These are phyloP conservation scores for Myripristis jacobus DNA, from an alignment of 2,797 vertebrate genomes.

Conservation along the genomic window DNA sequence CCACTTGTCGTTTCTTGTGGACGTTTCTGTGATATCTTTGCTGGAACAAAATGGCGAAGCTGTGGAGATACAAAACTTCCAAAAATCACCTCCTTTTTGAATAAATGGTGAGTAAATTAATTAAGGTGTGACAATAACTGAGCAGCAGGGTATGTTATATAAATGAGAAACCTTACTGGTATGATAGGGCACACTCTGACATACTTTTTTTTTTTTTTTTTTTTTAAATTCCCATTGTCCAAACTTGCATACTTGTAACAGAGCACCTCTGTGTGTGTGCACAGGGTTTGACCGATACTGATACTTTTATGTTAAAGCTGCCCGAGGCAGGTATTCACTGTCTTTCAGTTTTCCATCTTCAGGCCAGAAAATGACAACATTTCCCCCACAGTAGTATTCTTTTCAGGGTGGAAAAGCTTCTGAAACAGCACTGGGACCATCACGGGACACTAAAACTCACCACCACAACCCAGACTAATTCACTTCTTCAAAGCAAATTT, in stretches of 20 bases:
- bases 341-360: too few species aligned
- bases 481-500: too few species aligned
- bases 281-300: neutral
- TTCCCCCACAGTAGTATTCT: too few species aligned
- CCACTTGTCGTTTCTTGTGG: too few species aligned
- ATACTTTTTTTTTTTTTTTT: conserved; percentile 5
- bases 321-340: too few species aligned
- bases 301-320: too few species aligned
- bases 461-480: too few species aligned
- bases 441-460: too few species aligned
- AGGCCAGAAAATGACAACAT: too few species aligned
- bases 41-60: conserved; percentile 44
- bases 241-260: conserved; percentile 7
- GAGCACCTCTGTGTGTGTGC: neutral
- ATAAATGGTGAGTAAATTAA: neutral
- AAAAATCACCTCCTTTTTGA: neutral
- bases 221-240: conserved; percentile 28
- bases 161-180: conserved; percentile 79
- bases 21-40: neutral
- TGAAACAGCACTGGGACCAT: too few species aligned
- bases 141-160: conserved; percentile 57
- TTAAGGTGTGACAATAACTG: conserved; percentile 17
- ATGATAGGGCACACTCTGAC: conserved; percentile 63
- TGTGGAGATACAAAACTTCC: conserved; percentile 37
- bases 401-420: too few species aligned